These are phyloP conservation scores for Aricia agestis DNA, from an alignment of 1,140 invertebrate species.

Conservation along the genomic window DNA sequence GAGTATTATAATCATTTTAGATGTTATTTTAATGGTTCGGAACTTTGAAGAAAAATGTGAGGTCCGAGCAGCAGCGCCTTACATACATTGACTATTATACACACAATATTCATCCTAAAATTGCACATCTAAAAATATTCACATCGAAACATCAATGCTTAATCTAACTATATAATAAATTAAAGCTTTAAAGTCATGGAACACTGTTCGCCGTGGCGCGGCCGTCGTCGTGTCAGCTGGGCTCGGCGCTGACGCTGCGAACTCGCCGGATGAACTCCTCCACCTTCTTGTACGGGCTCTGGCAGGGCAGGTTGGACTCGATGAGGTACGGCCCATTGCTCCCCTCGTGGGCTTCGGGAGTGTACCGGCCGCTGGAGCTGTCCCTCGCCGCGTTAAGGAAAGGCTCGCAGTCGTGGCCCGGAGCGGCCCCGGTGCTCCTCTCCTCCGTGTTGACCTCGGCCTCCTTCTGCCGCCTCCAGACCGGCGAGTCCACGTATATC, in stretches of 20 bases:
- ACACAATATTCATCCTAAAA: conserved; percentile 5
- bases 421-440: conserved; percentile 29
- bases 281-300: conserved; percentile 61
- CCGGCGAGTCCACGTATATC: conserved; percentile 69
- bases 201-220: conserved; percentile 58
- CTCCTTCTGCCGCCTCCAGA: conserved; percentile 67
- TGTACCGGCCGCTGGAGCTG: conserved; percentile 52
- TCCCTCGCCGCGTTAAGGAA: conserved; percentile 49
- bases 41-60: neutral
- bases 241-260: conserved; percentile 53
- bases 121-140: conserved; percentile 22
- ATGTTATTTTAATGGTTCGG: too few relatives aligned
- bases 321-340: conserved; percentile 56
- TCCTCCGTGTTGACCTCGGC: conserved; percentile 49
- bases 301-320: conserved; percentile 50
- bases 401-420: conserved; percentile 51
- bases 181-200: conserved; percentile 52
- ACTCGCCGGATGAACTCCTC: conserved; percentile 62
- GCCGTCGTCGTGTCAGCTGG: conserved; percentile 66
- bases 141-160: conserved; percentile 14
- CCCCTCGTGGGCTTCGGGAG: conserved; percentile 51
- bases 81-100: neutral
- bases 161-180: conserved; percentile 36
- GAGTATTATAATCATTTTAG: too few relatives aligned
- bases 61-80: neutral